Evolutionary conservation across 2,888 invertebrate species (phyloP), one percentile per base, ranked within the genome.

Genomic region (Sacculina carcini): DNA sequence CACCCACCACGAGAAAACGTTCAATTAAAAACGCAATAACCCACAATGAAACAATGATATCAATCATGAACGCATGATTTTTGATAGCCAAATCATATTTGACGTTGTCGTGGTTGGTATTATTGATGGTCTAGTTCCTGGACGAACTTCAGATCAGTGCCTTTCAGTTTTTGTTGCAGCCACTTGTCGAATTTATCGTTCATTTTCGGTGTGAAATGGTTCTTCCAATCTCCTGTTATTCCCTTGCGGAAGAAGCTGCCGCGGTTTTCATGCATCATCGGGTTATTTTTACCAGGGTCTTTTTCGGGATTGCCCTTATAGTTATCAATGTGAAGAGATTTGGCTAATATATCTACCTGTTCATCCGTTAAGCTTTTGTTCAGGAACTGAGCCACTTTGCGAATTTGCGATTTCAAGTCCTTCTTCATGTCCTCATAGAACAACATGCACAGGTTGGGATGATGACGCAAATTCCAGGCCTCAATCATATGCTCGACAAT

Each of bases 211-310:
- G 52, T 56, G 21, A 57, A 55, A 40, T 53, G 53, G 32, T 53
- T 56, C 36, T 29, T 50, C 57, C 57, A 57, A 49, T 56, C 55
- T 9, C 57, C 57, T 6, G 52, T 52, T 7, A 32, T 42, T 2
- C 54, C 56, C 50, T 54, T 55, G 7, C 55, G 5, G 28, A 55
- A 29, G 39, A 55, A 55, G 23, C 34, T 31, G 31, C 31, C 31
- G 31, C 31, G 31, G 12, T 31, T 12, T 31, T 31, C 12, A 12
- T 31, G 31, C 31, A 31, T 31, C 7, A 31, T 6, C 6, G 7
- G 7, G 12, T 9, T 31, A 6, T 31, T 12, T 31, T 31, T n/a
- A n/a, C n/a, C n/a, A n/a, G n/a, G n/a, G n/a, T n/a, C n/a, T n/a
- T n/a, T n/a, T n/a, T n/a, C n/a, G n/a, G n/a, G n/a, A n/a, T 54